Base-by-base conservation (phyloP, 2,113 vertebrate species). In the Arothron firmamentum region DNA sequence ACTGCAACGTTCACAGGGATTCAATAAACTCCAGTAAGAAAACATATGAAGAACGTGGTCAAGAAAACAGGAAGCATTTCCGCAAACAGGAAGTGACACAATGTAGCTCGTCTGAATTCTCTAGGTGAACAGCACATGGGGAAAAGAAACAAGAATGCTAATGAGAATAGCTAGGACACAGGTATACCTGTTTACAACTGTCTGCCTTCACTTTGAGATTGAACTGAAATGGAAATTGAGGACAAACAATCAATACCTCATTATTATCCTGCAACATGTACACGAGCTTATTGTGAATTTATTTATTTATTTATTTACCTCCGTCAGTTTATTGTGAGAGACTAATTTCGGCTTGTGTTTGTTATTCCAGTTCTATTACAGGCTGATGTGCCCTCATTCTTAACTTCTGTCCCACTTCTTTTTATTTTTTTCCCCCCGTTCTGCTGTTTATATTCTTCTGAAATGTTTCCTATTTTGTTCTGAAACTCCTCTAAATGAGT, bases 351-450 rank as follows among this genome's bases (percentile, higher is more conserved):
- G 87, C 77, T 84, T 72, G 77, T 87, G 84, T 91, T 89, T 87
- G 85, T 90, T 88, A 91, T 92, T 86, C 89, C 82, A 80, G 79
- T 49, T 75, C 82, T 88, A 88, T 88, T 74, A 80, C 89, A 67
- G 87, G 84, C 84, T 88, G 87, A 89, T 84, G 87, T 81, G 90
- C 92, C 90, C 87, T 88, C 87, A 90, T 92, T 93, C 88, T 85
- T 82, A 80, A 86, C 87, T 88, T 85, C 80, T 82, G 86, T 80
- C 82, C 88, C 83, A 90, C 68, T 88, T 90, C 3, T 19, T 49
- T 49, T 19, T 49, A 3, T 18, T 10, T 49, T n/a, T 68, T 15
- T 25, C 5, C 25, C 5, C n/a, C 3, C 1, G 10, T 46, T 46
- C 17, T 46, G 34, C 34, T 46, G 14, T 46, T 46, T 46, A 46